Evolutionary conservation across 2,888 invertebrate species (phyloP), one percentile per base, ranked within the genome.

Genomic region (Dorcus hopei): DNA sequence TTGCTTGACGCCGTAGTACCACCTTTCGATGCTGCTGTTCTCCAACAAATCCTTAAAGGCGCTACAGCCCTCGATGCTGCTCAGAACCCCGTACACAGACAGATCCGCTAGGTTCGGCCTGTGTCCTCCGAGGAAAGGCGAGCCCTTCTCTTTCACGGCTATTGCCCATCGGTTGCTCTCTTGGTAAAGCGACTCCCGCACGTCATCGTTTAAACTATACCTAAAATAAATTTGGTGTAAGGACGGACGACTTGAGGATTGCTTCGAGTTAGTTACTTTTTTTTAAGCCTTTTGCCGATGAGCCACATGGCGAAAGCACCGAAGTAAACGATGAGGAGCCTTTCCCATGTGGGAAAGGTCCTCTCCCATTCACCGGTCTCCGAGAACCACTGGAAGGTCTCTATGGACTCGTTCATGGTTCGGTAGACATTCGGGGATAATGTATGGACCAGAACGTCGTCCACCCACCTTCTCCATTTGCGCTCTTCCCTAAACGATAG

Each of bases 371-470:
- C 89, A 0, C 97, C 98, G 8, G 89, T 91, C 68, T 91, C 82
- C 3, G 95, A 93, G 79, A 98, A 98, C 91, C 96, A 95, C 65
- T 88, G 86, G 78, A 99, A 98, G 0, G 98, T 92, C 74, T 95
- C 89, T 19, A 95, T 77, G 0, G 98, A 87, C 80, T 99, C 98
- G 0, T 81, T 79, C 0, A 85, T 78, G 0, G 93, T 93, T 58
- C 97, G 86, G 74, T 99, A 99, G 38, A 97, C 95, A 78, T 99
- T 99, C 0, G 99, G 99, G 0, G 98, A 97, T 39, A 99, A 81
- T 0, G 89, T 87, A 75, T 97, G 98, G 0, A 99, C 96, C 1
- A 97, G 82, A 42, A 89, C 87, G 50, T 87, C 84, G 76, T 99
- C 99, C 0, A 91, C 91, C 99, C 99, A 99, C 72, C 89, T 86